A percentile compares a stretch with the other conserved stretches of the same genome.
These are phyloP conservation scores for Anniella stebbinsi DNA, from an alignment of 2,797 vertebrate genomes.

Conservation along the genomic window DNA sequence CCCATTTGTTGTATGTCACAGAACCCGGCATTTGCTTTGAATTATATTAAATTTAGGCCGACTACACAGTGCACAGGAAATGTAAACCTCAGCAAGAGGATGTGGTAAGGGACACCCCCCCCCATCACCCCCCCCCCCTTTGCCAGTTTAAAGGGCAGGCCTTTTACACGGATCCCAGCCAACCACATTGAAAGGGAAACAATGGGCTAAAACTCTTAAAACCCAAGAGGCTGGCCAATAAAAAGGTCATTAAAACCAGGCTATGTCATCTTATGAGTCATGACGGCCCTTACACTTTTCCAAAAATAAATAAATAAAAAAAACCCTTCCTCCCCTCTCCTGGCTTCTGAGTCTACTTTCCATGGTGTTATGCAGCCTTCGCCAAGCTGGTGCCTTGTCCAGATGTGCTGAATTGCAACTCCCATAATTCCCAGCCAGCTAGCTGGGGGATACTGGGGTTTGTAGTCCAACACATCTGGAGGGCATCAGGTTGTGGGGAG, in stretches of 20 bases:
- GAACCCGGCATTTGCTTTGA: neutral
- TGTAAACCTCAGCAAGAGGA: neutral
- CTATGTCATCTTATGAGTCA: neutral
- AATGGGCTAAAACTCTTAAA: conserved; percentile 22
- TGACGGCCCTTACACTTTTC: too few relatives aligned
- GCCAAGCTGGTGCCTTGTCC: too few relatives aligned
- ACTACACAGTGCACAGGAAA: neutral
- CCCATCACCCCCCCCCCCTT: neutral
- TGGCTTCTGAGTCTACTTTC: neutral
- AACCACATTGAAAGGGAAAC: neutral
- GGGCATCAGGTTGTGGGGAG: too few relatives aligned
- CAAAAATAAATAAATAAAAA: neutral
- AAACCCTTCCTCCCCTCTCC: neutral
- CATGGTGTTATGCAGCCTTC: too few relatives aligned
- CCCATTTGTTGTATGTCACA: too few relatives aligned
- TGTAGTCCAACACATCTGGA: too few relatives aligned
- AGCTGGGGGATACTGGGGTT: too few relatives aligned
- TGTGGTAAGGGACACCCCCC: neutral
- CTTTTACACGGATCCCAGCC: neutral
- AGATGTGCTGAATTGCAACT: too few relatives aligned
- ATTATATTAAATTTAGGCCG: neutral
- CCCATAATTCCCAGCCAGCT: too few relatives aligned
- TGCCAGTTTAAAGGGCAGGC: neutral
- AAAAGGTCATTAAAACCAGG: conserved; percentile 9
- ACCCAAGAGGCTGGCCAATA: neutral